Evolutionary conservation across 1,140 invertebrate species (phyloP).

Genomic region (Littorina saxatilis): DNA sequence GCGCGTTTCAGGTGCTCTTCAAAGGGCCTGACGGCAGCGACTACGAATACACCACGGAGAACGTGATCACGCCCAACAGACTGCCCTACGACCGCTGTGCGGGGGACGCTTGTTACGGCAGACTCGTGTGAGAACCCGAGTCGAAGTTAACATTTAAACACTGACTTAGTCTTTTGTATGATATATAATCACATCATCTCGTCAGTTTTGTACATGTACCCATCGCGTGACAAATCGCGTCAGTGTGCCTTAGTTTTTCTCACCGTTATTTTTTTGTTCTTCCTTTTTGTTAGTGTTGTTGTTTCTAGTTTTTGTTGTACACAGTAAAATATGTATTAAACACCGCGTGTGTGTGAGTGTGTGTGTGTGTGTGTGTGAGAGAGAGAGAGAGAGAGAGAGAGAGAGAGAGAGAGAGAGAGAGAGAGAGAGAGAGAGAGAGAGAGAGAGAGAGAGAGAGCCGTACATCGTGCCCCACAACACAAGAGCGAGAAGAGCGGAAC

Average conservation of each 20-base stretch:
- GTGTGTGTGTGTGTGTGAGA: too few relatives aligned
- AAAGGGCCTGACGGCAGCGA: slow-evolving; percentile 50
- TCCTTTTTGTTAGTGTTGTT: too few relatives aligned
- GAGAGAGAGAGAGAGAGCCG: background rate
- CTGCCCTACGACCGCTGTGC: slow-evolving; percentile 64
- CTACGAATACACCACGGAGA: slow-evolving; percentile 65
- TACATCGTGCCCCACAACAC: background rate
- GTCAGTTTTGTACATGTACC: background rate
- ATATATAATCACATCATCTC: too few relatives aligned
- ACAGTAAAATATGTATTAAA: too few relatives aligned
- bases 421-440: background rate
- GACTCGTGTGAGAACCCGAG: slow-evolving; percentile 50
- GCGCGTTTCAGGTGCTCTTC: slow-evolving; percentile 57
- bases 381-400: slow-evolving; percentile 12
- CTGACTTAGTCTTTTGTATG: too few relatives aligned
- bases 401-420: slow-evolving; percentile 22
- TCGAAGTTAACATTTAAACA: too few relatives aligned
- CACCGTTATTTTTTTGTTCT: too few relatives aligned
- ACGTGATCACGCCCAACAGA: slow-evolving; percentile 61
- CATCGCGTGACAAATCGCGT: background rate
- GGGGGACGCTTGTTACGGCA: slow-evolving; percentile 58
- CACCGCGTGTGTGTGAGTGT: too few relatives aligned
- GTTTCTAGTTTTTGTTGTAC: too few relatives aligned
- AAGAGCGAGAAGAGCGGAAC: background rate
- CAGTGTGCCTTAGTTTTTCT: too few relatives aligned